A percentile compares a stretch with the other conserved stretches of the same genome.
phyloP scores from a whole-genome alignment of 2,888 invertebrate species.

The Nomada fabriciana region DNA sequence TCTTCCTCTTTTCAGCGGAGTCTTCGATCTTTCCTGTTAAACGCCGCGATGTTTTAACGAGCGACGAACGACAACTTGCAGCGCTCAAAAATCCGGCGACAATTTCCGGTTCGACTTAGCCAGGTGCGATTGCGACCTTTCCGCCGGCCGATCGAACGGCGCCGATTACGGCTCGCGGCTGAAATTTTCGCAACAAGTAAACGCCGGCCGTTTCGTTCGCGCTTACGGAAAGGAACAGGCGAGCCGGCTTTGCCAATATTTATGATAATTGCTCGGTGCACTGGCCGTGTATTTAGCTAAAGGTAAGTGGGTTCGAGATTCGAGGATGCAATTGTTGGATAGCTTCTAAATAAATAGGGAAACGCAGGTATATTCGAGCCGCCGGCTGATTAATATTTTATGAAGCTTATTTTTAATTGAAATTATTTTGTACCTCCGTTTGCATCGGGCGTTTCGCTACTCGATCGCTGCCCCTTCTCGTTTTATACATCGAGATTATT shows the following conservation, averaged over 20 bases:
- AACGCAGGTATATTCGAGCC: too few relatives aligned
- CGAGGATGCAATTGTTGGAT: too few relatives aligned
- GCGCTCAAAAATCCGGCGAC: conserved; percentile 43
- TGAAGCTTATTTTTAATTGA: too few relatives aligned
- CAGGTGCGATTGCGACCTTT: conserved; percentile 7
- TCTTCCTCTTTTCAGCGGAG: conserved; percentile 53
- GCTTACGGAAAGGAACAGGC: neutral
- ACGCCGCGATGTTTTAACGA: conserved; percentile 62
- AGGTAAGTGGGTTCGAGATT: too few relatives aligned
- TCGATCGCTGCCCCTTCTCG: neutral
- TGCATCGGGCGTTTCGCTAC: neutral
- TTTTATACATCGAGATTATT: neutral
- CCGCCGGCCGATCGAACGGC: neutral
- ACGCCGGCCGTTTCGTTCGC: neutral
- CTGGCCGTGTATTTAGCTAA: neutral
- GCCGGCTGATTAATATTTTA: too few relatives aligned
- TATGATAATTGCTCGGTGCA: neutral
- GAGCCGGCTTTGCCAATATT: neutral
- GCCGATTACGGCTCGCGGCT: neutral
- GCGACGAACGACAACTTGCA: conserved; percentile 33
- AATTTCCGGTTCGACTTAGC: conserved; percentile 44
- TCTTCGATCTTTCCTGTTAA: conserved; percentile 66
- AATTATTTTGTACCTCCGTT: neutral
- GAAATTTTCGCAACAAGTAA: neutral
- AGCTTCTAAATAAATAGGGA: too few relatives aligned